Base-by-base conservation (phyloP, 2,797 vertebrate genomes). In the Pteronotus mesoamericanus region DNA sequence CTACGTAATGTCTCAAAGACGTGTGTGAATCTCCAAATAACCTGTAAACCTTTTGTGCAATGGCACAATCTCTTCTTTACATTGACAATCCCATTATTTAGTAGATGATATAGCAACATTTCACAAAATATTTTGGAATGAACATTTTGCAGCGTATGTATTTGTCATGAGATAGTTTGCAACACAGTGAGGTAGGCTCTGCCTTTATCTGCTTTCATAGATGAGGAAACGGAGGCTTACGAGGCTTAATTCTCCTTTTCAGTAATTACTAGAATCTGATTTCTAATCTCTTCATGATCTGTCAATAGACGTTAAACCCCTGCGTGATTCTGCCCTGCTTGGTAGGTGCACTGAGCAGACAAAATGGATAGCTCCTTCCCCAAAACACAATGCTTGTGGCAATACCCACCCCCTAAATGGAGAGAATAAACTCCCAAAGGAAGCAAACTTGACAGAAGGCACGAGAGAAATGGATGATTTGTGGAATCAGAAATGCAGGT, bases 51-150 rank as follows among this genome's bases (percentile, higher is more conserved):
- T 64, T 77, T 66, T 10, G 3, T 71, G n/a, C 15, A 42, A 61
- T 72, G 19, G 7, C n/a, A 82, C 19, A 46, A 2, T n/a, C 37
- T 48, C 12, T 71, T n/a, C 16, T 11, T 80, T 29, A 64, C 39
- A 42, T 96, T 64, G 61, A 42, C 42, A 55, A 80, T 44, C 26
- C 37, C 39, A 24, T 21, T n/a, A 64, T 18, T 34, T 84, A 32
- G 42, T 48, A 69, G 32, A 74, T 2, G 12, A 37, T 32, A 16
- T 5, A 34, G 64, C 32, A 72, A 72, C 39, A 66, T n/a, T 2
- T 64, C 5, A 53, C 24, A 89, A 86, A 86, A 57, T 59, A n/a
- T 51, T 72, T 80, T 59, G 48, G 74, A 75, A 74, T 8, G n/a
- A 19, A 59, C 5, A 42, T 77, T 68, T 84, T 72, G 1, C 16